Conservation (phyloP, 2,888 invertebrate species). For the Caenorhabditis sp. region DNA sequence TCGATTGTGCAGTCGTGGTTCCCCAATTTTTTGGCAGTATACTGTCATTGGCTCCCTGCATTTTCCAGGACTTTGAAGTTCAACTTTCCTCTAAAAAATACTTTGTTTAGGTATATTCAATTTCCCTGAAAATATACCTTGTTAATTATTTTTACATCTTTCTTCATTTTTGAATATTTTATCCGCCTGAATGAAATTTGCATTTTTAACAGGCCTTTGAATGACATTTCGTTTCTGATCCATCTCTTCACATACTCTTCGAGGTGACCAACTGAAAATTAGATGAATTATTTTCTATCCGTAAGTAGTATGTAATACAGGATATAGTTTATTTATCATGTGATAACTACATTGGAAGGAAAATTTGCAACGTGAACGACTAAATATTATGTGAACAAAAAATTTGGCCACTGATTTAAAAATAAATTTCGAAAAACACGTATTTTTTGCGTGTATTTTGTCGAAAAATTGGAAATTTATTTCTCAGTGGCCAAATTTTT, state of each 20-base stretch:
- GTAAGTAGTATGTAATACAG: too few species aligned
- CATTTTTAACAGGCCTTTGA: background rate
- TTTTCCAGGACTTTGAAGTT: background rate
- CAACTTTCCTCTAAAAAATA: background rate
- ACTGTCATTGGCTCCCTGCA: background rate
- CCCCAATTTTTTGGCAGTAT: background rate
- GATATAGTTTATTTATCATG: too few species aligned
- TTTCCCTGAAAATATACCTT: background rate
- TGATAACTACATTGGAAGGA: too few species aligned
- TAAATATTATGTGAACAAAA: too few species aligned
- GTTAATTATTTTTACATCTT: background rate
- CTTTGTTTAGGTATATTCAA: too few species aligned
- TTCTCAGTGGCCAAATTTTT: too few species aligned
- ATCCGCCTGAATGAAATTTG: background rate
- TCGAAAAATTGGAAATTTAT: too few species aligned
- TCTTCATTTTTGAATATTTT: background rate
- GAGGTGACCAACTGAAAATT: background rate
- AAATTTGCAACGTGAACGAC: too few species aligned
- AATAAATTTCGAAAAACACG: too few species aligned
- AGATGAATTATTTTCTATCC: background rate
- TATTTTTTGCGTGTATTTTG: too few species aligned
- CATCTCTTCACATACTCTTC: background rate
- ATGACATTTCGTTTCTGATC: background rate
- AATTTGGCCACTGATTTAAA: too few species aligned
- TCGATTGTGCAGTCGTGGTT: background rate